Conservation (phyloP, 2,797 vertebrate genomes). For the Benthosema pterotum region DNA sequence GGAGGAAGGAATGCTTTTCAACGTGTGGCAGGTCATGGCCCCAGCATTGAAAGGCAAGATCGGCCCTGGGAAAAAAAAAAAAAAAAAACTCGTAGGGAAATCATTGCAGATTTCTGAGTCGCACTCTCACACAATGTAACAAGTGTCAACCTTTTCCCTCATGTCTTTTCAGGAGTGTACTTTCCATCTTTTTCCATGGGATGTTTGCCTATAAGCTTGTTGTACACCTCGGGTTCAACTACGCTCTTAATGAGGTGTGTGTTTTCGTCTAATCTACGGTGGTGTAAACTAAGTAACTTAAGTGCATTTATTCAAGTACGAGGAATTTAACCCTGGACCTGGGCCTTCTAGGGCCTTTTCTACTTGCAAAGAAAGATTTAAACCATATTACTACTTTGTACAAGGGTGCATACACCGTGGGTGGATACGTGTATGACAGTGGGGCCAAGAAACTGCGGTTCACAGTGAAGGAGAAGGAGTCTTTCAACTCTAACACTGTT, state of each 20-base stretch:
- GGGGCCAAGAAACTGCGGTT: conserved; percentile 74
- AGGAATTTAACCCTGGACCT: no score
- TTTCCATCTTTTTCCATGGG: conserved; percentile 65
- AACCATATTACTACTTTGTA: no score
- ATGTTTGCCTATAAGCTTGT: conserved; percentile 68
- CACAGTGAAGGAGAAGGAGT: conserved; percentile 70
- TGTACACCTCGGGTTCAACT: conserved; percentile 61
- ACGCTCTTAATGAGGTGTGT: conserved; percentile 70
- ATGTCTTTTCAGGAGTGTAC: conserved; percentile 57
- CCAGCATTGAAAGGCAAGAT: conserved; percentile 59
- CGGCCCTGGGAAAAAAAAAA: no score
- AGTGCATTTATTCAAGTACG: no score
- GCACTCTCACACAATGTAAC: no score
- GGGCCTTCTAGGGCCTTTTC: no score
- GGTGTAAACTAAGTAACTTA: no score
- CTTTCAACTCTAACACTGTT: conserved; percentile 53
- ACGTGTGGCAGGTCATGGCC: conserved; percentile 64
- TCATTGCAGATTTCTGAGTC: no score
- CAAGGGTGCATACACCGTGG: conserved; percentile 56
- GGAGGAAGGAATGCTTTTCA: conserved; percentile 74
- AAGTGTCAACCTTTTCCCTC: background rate
- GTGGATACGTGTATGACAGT: conserved; percentile 73
- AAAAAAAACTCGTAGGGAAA: no score
- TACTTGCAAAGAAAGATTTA: no score
- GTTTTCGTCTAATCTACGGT: background rate